Conservation (phyloP, 2,113 vertebrate genomes). For the Oncorhynchus mykiss region DNA sequence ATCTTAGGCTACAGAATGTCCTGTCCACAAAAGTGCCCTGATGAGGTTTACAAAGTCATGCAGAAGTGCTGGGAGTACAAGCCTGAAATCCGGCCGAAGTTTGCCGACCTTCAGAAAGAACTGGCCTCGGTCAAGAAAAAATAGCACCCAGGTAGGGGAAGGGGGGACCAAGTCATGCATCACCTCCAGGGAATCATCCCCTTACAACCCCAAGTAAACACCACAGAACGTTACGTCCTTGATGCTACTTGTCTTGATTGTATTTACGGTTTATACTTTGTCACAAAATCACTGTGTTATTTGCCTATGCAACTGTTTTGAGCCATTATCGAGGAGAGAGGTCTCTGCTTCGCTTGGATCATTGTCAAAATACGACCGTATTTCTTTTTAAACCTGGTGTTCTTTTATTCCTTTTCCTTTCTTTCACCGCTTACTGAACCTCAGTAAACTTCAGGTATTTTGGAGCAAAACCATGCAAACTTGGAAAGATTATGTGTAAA, state of each 20-base stretch:
- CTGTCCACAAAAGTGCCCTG: constrained; percentile 92
- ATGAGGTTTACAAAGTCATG: constrained; percentile 93
- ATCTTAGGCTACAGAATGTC: constrained; percentile 91
- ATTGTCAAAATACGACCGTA: not conserved
- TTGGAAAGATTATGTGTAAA: not conserved
- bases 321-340: constrained; percentile 23
- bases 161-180: not conserved
- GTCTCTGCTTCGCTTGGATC: constrained; percentile 21
- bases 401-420: not conserved
- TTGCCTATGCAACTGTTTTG: constrained; percentile 29
- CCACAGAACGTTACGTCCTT: constrained; percentile 18
- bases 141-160: constrained; percentile 40
- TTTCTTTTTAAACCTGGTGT: not conserved
- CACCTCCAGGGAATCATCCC: constrained; percentile 17
- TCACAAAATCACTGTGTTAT: constrained; percentile 33
- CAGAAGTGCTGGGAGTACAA: constrained; percentile 95
- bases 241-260: constrained; percentile 22
- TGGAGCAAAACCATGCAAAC: not conserved
- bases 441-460: not conserved
- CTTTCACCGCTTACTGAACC: not conserved
- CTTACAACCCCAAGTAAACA: constrained; percentile 13
- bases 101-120: constrained; percentile 89
- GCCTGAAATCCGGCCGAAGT: constrained; percentile 92
- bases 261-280: constrained; percentile 6
- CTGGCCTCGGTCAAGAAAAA: constrained; percentile 86